Evolutionary conservation across 2,797 vertebrate genomes (phyloP).

Genomic region (Meda fulgida): DNA sequence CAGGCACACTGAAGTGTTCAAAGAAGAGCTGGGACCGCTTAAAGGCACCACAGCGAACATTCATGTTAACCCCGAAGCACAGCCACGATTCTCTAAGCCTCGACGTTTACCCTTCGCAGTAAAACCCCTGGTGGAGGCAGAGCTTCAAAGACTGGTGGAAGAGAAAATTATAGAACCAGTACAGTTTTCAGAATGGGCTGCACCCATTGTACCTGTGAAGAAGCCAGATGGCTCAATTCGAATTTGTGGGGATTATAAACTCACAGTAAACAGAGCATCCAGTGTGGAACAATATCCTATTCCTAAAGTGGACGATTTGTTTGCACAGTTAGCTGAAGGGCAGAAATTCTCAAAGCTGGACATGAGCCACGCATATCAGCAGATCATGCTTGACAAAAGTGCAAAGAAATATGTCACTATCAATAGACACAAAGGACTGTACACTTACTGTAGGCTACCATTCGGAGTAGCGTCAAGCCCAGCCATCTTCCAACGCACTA

Average conservation of each 20-base stretch:
- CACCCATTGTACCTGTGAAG: slow-evolving; percentile 18
- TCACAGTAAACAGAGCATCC: not conserved
- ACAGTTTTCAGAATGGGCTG: slow-evolving; percentile 39
- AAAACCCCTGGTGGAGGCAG: slow-evolving; percentile 5
- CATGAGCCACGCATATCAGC: not conserved
- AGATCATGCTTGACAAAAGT: not conserved
- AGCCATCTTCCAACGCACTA: not conserved
- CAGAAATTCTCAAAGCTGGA: not conserved
- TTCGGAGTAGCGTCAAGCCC: not conserved
- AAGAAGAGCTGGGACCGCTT: too few species aligned
- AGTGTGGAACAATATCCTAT: not conserved
- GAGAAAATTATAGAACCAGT: slow-evolving; percentile 23
- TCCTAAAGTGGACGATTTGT: not conserved
- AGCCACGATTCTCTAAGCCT: slow-evolving; percentile 35
- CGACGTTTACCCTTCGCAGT: slow-evolving; percentile 18
- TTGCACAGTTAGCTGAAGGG: not conserved
- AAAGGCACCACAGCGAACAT: too few species aligned
- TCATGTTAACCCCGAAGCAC: not conserved
- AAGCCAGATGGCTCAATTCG: not conserved
- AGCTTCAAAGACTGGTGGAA: slow-evolving; percentile 27
- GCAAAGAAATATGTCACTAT: not conserved
- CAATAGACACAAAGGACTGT: not conserved
- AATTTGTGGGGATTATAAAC: slow-evolving; percentile 2
- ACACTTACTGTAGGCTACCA: not conserved
- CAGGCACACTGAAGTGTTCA: too few species aligned